Base-by-base conservation (phyloP, 2,797 vertebrate species). In the Capromys pilorides region DNA sequence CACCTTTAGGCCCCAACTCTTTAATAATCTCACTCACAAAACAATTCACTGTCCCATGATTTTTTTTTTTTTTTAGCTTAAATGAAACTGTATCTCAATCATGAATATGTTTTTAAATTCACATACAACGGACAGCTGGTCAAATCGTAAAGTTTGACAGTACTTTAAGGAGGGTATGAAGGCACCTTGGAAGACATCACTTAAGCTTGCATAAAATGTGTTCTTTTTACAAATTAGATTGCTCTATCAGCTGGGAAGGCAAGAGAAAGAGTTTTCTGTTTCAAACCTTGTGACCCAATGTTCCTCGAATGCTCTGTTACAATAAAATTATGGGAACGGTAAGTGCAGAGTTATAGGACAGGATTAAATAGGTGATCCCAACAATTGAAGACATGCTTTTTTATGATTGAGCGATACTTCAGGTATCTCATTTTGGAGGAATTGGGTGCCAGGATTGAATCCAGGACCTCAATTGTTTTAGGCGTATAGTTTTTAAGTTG, bases 1-100 rank as follows among this genome's bases (percentile, higher is more conserved):
- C 97, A 98, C 98, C 98, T 98, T 98, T 97, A 97, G 96, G 97
- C 97, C 98, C 97, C 96, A 97, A 97, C 88, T 97, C 97, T 96
- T 97, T 97, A 97, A 98, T 98, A 98, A 96, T 89, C 92, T 79
- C 31, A 73, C 83, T 95, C 66, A 22, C 21, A 92, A 98, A 98
- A 98, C 98, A 98, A 98, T 97, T 67, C 81, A 16, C 26, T 8
- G 4, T 71, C 85, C 62, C 59, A 9, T 10, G 71, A 62, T 90
- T 69, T 62, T 84, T 88, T 57, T 79, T 69, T 62, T 84, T 88
- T 57, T 79, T 94, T 82, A 90, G 96, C 59, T 95, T 97, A 94
- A 75, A 0, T 0, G 69, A 95, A 93, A 93, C 57, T 91, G 81
- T 91, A 96, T 87, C 90, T 97, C 45, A 39, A 64, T 86, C 77